phyloP scores from a whole-genome alignment of 2,888 invertebrate species.

The Sesamia inferens region DNA sequence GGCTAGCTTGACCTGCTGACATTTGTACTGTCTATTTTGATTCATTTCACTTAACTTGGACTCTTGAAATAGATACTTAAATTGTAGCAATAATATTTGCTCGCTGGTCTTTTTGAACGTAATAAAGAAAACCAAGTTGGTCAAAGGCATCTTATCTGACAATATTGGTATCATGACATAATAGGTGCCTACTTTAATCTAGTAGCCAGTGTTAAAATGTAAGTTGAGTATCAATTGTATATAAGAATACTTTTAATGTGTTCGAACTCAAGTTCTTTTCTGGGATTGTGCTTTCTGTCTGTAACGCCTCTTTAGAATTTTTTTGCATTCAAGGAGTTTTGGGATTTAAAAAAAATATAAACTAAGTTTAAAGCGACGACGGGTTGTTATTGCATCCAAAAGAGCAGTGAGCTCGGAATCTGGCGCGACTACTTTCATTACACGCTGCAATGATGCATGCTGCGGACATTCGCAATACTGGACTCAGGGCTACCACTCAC shows the following conservation, averaged over 20 bases:
- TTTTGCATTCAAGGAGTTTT: background rate
- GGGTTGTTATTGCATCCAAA: constrained; percentile 52
- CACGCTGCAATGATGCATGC: constrained; percentile 61
- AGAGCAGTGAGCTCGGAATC: constrained; percentile 60
- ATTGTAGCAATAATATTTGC: background rate
- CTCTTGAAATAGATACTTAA: background rate
- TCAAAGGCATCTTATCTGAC: background rate
- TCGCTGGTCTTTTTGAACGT: background rate
- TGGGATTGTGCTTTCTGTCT: background rate
- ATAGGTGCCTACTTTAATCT: background rate
- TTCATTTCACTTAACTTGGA: no score
- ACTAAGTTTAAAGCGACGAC: constrained; percentile 13
- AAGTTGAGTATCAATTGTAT: background rate
- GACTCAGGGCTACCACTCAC: constrained; percentile 46
- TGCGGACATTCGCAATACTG: constrained; percentile 63
- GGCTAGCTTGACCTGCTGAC: no score
- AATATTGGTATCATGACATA: background rate
- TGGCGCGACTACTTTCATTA: constrained; percentile 68
- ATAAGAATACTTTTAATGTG: background rate
- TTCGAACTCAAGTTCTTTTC: background rate
- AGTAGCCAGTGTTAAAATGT: background rate
- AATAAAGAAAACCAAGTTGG: background rate
- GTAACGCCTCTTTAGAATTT: background rate
- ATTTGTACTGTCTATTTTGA: background rate
- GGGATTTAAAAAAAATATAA: constrained; percentile 14